A percentile compares a stretch with the other conserved stretches of the same genome.
phyloP scores from a whole-genome alignment of 1,140 invertebrate species.

The Arion vulgaris region DNA sequence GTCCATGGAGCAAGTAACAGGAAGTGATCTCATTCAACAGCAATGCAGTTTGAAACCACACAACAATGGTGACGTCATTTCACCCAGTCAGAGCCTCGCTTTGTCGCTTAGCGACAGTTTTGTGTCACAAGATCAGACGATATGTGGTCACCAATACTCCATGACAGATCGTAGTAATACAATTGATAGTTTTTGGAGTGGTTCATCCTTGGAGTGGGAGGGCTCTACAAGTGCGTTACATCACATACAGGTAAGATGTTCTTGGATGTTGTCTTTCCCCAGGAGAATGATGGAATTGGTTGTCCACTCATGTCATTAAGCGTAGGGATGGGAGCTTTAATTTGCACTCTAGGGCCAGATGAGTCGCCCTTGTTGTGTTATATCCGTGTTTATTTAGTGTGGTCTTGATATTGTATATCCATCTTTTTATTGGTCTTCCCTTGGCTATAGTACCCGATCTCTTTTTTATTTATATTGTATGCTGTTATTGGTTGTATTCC shows the following conservation, averaged over 20 bases:
- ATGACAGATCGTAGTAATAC: background rate
- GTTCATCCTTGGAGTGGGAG: background rate
- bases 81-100: background rate
- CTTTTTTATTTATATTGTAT: no score
- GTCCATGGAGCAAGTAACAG: background rate
- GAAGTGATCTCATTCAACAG: background rate
- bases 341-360: no score
- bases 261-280: background rate
- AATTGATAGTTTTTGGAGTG: background rate
- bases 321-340: no score
- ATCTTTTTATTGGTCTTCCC: no score
- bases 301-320: no score
- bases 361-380: no score
- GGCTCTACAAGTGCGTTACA: background rate
- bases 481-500: no score
- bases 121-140: background rate
- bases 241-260: background rate
- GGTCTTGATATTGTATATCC: no score
- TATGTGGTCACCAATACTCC: background rate
- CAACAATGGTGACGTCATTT: background rate
- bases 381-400: no score
- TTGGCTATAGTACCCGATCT: no score
- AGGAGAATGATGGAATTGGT: no score
- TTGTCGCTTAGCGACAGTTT: conserved; percentile 9
- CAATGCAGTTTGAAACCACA: background rate